A percentile compares a stretch with the other conserved stretches of the same genome.
Conservation (phyloP, 2,888 invertebrate genomes). For the Seira sanloemensis region DNA sequence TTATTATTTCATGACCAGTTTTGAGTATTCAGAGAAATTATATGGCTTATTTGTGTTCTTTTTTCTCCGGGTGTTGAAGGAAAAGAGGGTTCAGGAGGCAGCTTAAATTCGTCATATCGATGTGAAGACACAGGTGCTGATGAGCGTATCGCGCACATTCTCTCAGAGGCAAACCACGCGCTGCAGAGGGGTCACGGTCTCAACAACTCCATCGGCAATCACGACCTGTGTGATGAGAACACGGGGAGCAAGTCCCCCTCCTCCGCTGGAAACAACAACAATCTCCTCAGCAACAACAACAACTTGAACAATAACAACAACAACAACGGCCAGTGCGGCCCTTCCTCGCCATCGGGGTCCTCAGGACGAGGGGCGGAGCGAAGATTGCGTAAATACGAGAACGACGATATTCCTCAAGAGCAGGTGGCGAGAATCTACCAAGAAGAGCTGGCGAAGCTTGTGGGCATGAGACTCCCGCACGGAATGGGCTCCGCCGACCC, state of each 20-base stretch:
- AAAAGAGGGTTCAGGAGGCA: conserved; percentile 83
- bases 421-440: conserved; percentile 96
- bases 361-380: conserved; percentile 84
- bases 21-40: conserved; percentile 64
- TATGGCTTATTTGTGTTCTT: conserved; percentile 68
- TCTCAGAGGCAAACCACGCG: conserved; percentile 93
- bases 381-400: conserved; percentile 90
- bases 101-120: conserved; percentile 86
- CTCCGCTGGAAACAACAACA: conserved; percentile 52
- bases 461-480: conserved; percentile 86
- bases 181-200: conserved; percentile 77
- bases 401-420: conserved; percentile 97
- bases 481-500: conserved; percentile 64
- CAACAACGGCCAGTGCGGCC: conserved; percentile 78
- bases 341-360: conserved; percentile 90
- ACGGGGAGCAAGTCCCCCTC: conserved; percentile 72
- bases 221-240: conserved; percentile 73
- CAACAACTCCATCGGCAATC: conserved; percentile 69
- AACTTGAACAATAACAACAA: conserved; percentile 68
- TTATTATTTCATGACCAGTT: conserved; percentile 41
- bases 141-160: conserved; percentile 94
- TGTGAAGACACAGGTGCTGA: conserved; percentile 85
- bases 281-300: conserved; percentile 69
- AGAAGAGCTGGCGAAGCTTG: conserved; percentile 94
- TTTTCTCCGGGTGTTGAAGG: conserved; percentile 78